Base-by-base conservation (phyloP, 2,888 invertebrate species). In the Philonicus albiceps region DNA sequence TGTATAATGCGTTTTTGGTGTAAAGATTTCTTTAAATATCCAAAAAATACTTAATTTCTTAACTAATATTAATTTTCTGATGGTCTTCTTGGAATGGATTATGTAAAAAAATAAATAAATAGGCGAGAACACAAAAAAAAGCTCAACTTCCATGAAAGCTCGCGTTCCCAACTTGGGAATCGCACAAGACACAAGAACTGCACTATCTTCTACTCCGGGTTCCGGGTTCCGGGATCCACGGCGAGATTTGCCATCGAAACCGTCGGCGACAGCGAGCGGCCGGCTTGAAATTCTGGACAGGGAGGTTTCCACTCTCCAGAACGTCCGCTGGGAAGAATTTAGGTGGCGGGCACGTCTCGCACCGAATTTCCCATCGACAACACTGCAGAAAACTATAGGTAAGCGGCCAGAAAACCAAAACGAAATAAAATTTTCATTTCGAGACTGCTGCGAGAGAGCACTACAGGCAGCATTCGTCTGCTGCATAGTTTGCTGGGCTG, bases 131-230 rank as follows among this genome's bases (percentile, higher is more conserved):
- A 64, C 64, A 19, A 64, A 49, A 55, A n/a, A 74, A 81, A 81
- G 81, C 81, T 81, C 55, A 55, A 81, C 81, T 81, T 81, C 55
- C 81, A 55, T 81, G 13, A 81, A 81, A 81, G 81, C 81, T 81
- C 19, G 19, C 19, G 34, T 55, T 43, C 27, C 43, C 11, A 8
- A 78, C 16, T 43, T 2, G 6, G 30, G 34, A 34, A 8, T 30
- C 37, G 34, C 34, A 34, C n/a, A 13, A 74, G 37, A 16, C 74
- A 74, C 74, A 31, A 31, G 73, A 74, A 31, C 34, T 34, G 34
- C 74, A 31, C 34, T 37, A 74, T 80, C 43, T 49, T 30, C 80
- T 4, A 40, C 2, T 49, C 49, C n/a, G 49, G 11, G 40, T 0
- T 49, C 49, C n/a, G 49, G n/a, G 22, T 6, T 64, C 2, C 64